These are phyloP conservation scores for Cacoxenus indagator DNA, from an alignment of 2,888 invertebrate genomes.

Conservation along the genomic window DNA sequence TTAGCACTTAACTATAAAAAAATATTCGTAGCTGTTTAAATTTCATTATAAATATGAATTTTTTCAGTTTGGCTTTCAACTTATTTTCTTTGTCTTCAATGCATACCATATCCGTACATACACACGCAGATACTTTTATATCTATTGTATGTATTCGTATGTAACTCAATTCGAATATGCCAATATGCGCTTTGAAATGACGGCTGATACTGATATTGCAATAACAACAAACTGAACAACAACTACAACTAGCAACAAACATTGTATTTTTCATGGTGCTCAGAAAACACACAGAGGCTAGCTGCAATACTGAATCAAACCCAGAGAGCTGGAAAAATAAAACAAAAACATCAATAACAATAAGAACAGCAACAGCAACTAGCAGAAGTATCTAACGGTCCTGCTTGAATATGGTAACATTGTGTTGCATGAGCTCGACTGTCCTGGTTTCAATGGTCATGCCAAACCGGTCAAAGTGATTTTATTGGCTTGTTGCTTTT, in stretches of 20 bases:
- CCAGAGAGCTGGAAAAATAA: not conserved
- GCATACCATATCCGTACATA: no score
- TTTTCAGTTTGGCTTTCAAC: no score
- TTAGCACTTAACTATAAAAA: no score
- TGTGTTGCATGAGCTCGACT: not conserved
- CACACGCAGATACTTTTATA: not conserved
- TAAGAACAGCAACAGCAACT: no score
- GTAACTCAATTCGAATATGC: not conserved
- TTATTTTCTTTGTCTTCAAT: no score
- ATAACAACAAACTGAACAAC: no score
- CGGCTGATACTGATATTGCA: not conserved
- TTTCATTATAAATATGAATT: no score
- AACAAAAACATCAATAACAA: not conserved
- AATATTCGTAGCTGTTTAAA: no score
- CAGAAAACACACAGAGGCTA: not conserved
- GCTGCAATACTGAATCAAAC: not conserved
- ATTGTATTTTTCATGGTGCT: not conserved
- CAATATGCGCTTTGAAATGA: constrained; percentile 1
- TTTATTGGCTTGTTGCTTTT: constrained; percentile 61
- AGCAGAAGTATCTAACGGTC: not conserved
- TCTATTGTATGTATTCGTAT: not conserved
- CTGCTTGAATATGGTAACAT: not conserved
- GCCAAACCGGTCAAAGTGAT: constrained; percentile 55
- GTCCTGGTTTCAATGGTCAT: not conserved
- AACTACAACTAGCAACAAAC: not conserved